Base-by-base conservation (phyloP, 2,888 invertebrate genomes). In the Eristalinus aeneus region DNA sequence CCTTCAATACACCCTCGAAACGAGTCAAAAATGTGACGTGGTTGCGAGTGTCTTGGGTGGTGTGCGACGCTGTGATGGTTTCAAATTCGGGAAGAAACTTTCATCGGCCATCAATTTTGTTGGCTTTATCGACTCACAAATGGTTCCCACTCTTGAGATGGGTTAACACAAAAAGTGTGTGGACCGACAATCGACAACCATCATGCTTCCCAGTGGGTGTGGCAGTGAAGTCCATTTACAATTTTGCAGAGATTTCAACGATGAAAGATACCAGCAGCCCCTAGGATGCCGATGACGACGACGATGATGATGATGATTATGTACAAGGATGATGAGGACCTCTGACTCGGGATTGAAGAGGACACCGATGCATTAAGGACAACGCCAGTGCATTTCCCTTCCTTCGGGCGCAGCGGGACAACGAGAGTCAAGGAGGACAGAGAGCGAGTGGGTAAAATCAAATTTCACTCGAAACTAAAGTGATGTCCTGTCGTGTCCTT, bases 401-500 rank as follows among this genome's bases (percentile, higher is more conserved):
- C 60, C 61, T 9, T 34, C 23, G 34, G 20, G 6, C 10, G 31
- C 53, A 39, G 32, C 16, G 64, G 20, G 60, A 72, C 12, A 2
- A 54, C 3, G 2, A n/a, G n/a, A 1, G 31, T 27, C 11, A 16
- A 32, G 20, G 32, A 34, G n/a, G 20, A 23, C 10, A 31, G 34
- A 27, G 27, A 1, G 22, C 32, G 22, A 22, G 22, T 22, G 75
- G 72, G 76, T 77, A 77, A 81, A 81, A 86, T 82, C 77, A 86
- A 86, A 82, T 86, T 86, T 78, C 74, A 78, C 71, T 82, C 61
- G 9, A 82, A 76, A 54, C 81, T 60, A 74, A 86, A 82, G 82
- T 86, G 86, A 82, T 82, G 86, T 86, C 86, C 82, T 78, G 82
- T 86, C 74, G 82, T 82, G 77, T 78, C 77, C 86, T 82, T 78